Base-by-base conservation (phyloP, 2,113 vertebrate species). In the Merops nubicus region DNA sequence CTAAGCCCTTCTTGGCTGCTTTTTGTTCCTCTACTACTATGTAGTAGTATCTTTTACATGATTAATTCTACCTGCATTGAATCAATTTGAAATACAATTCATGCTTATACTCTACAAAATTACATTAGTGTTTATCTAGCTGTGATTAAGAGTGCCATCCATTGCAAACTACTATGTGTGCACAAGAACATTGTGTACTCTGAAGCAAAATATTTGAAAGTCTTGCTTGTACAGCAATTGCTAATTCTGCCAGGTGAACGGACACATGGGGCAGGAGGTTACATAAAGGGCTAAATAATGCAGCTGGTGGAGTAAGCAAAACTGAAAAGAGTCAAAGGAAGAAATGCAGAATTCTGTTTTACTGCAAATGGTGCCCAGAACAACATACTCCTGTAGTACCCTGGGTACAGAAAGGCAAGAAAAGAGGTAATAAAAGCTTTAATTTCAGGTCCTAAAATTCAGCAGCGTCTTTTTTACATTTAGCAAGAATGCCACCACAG, bases 101-200 rank as follows among this genome's bases (percentile, higher is more conserved):
- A 25, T 4, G 12, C 14, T 76, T 84, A n/a, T 25, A 36, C 29
- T 75, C 29, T 9, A 69, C 13, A 33, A 26, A 88, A 56, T 6
- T 12, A 29, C n/a, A 19, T 12, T 3, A 23, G 64, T 51, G 16
- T 40, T 83, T 75, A 68, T 53, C n/a, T 48, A 34, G 75, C 15
- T 47, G 29, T 21, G 62, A 47, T 2, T 34, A 64, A 50, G 50
- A 57, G 34, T 33, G 15, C 25, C 67, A 62, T 38, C 28, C 72
- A 33, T 3, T 4, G 2, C 64, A 47, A 83, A 77, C 28, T n/a
- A 29, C 48, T 50, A 6, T 6, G 13, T 11, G 21, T 31, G 54
- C 25, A 42, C 0, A 2, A 36, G 63, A 75, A 88, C 1, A 0
- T 1, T 1, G 12, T 4, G 12, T 25, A 10, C 18, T 60, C 19